These are phyloP conservation scores for Chloebia gouldiae DNA, from an alignment of 2,113 vertebrate genomes.

Conservation along the genomic window DNA sequence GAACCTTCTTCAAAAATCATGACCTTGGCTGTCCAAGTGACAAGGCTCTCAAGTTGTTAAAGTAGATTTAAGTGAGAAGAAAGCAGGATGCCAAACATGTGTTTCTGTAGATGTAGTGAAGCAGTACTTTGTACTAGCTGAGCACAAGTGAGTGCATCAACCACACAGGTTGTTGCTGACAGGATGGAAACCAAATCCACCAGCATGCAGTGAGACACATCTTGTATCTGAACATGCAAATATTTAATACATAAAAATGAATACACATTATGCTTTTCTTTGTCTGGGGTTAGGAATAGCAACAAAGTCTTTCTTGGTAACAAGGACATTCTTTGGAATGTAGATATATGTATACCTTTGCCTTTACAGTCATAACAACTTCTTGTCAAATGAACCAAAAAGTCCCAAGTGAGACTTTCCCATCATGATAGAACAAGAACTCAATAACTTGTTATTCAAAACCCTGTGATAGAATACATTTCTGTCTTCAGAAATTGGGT, in stretches of 20 bases:
- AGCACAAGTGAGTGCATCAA: not conserved
- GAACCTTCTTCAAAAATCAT: conserved; percentile 8
- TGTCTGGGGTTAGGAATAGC: not conserved
- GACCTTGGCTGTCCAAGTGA: not conserved
- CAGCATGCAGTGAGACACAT: not conserved
- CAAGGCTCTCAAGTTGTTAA: not conserved
- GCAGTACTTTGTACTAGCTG: not conserved
- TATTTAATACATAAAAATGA: not conserved
- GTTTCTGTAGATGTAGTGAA: not conserved
- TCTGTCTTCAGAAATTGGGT: conserved; percentile 22
- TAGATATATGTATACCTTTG: not conserved
- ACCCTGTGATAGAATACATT: conserved; percentile 2
- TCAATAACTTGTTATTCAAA: conserved; percentile 44
- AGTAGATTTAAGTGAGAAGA: conserved; percentile 9
- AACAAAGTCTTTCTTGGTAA: not conserved
- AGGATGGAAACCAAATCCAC: not conserved
- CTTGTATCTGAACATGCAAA: not conserved
- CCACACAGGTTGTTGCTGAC: not conserved
- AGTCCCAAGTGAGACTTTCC: not conserved
- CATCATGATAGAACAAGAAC: not conserved
- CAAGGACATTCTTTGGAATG: not conserved
- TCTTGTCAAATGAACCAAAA: not conserved
- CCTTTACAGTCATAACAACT: not conserved
- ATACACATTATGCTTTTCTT: not conserved
- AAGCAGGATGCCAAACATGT: not conserved